Evolutionary conservation across 1,140 invertebrate species (phyloP), one percentile per base, ranked within the genome.

Genomic region (Caenorhabditis latens): DNA sequence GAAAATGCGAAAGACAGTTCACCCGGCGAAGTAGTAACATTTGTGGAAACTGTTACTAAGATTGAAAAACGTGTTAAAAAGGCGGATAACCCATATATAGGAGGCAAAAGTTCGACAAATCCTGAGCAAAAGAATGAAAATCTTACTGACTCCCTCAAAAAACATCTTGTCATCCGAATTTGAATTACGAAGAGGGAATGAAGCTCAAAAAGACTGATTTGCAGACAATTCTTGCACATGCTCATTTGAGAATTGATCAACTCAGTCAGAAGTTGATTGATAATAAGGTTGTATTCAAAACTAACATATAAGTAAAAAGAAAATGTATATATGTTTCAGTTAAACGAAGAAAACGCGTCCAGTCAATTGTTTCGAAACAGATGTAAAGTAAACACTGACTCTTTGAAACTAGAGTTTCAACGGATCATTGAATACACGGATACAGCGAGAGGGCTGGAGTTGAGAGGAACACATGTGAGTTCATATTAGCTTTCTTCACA

Each of bases 201-300:
- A 92, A 93, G 83, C 84, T 94, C 71, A 91, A 91, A 24, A 93
- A 94, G 84, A 93, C 94, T 16, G 94, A 94, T 87, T 88, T 94
- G 57, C 94, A 94, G 88, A 90, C 93, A 3, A 88, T 94, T 46
- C 93, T 94, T 84, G 93, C 93, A 46, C 94, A 94, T 90, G 94
- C 94, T 43, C 94, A 94, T 90, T 89, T 93, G 58, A 90, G 93
- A 48, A 93, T 94, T 86, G 93, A 94, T 83, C 93, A 94, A 85
- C 90, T 94, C 19, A 93, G 94, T 89, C 92, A 92, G 48, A 93
- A 94, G 89, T 65, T 94, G 8, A 93, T 93, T n/a, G 92, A 94
- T 87, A 93, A 93, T 58, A 90, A 94, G 89, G 90, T 58, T 11
- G 55, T 11, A 7, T 50, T 13, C 13, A 58, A n/a, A n/a, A n/a